A percentile compares a stretch with the other conserved stretches of the same genome.
Conservation (phyloP, 2,888 invertebrate species). For the Philaethria dido region DNA sequence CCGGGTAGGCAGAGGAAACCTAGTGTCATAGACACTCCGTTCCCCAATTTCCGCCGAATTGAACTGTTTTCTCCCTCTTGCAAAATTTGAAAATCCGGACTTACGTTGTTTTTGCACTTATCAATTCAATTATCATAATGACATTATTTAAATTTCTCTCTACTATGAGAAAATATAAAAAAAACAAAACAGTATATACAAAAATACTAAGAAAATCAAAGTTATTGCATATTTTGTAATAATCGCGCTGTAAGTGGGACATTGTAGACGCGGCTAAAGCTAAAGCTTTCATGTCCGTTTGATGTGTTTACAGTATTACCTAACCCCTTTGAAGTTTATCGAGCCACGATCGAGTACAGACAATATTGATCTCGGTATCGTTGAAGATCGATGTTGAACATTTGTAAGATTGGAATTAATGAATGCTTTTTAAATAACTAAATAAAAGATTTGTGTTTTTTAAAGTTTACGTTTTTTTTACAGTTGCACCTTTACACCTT, state of each 20-base stretch:
- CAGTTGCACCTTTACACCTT: no score
- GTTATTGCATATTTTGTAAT: constrained; percentile 18
- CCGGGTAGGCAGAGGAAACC: no score
- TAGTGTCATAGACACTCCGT: no score
- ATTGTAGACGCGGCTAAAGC: constrained; percentile 12
- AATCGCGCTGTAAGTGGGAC: constrained; percentile 17
- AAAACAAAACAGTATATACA: neutral
- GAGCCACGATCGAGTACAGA: constrained; percentile 3
- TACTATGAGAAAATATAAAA: no score
- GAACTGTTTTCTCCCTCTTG: no score
- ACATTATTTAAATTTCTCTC: no score
- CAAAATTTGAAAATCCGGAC: no score
- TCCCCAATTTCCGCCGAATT: no score
- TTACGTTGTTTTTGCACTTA: no score
- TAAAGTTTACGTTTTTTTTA: no score
- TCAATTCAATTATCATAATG: no score
- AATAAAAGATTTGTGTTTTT: neutral
- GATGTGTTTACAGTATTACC: constrained; percentile 36
- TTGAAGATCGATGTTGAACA: constrained; percentile 6
- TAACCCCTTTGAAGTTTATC: constrained; percentile 37
- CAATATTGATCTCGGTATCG: constrained; percentile 14
- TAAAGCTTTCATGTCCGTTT: constrained; percentile 27
- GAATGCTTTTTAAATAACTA: neutral
- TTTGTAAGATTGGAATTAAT: neutral
- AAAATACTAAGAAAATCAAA: neutral